Evolutionary conservation across 1,140 invertebrate genomes (phyloP), one percentile per base, ranked within the genome.

Genomic region (Thaumetopoea pityocampa): DNA sequence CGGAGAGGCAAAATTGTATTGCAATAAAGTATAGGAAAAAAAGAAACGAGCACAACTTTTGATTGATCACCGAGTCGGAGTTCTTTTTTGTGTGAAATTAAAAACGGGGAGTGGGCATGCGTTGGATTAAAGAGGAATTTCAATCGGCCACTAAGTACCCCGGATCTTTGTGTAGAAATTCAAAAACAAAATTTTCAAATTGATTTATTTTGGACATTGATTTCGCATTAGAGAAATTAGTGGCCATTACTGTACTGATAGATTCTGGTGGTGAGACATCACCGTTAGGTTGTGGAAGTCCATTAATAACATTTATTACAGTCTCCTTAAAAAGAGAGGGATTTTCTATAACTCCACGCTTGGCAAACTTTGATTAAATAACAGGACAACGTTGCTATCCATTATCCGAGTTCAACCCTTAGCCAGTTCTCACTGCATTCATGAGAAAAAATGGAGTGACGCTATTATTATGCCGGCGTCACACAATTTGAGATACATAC

Each of bases 51-150:
- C 68, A 67, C 61, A 61, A 71, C 61, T 70, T 84, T 77, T 84
- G 80, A 84, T 84, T 84, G 78, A 84, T 84, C 76, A 84, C 80
- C 80, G 67, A 76, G 58, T 69, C 71, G 46, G 57, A 59, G 64
- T 55, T 35, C 55, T 67, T 81, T 83, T 84, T 84, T 84, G 72
- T 80, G 65, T 76, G 67, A 74, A 84, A 84, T 84, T 84, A 84
- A 84, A 83, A 81, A 84, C 68, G 61, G 67, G 73, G 52, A 78
- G 53, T 77, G 64, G 63, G 67, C 74, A 76, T 77, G 67, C 74
- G 74, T 73, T 70, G 74, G 74, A 79, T 84, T 81, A 71, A 76
- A 70, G 62, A 74, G 67, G 73, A 83, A 83, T 80, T 77, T 68
- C 66, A 64, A 55, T 59, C 51, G 58, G 53, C 74, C 63, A 72